Percentiles rank a stretch among this genome's conserved stretches.
Conservation (phyloP, 1,140 invertebrate species). For the Latrodectus geometricus region DNA sequence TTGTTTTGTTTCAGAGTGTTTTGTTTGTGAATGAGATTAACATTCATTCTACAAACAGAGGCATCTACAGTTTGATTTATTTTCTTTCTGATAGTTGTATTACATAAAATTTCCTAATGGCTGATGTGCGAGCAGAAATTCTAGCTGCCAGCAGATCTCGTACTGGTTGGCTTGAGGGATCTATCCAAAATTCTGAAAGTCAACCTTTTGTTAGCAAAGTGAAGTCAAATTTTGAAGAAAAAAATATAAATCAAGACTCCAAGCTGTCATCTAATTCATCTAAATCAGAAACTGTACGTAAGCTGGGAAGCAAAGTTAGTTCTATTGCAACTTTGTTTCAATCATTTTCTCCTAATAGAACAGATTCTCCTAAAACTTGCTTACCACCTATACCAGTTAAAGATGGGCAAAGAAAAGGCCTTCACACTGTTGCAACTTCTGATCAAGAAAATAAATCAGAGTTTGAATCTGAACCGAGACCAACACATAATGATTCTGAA, state of each 20-base stretch:
- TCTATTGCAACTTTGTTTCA: conserved; percentile 64
- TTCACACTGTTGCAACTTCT: neutral
- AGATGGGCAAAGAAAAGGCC: conserved; percentile 5
- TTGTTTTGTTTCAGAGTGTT: no score
- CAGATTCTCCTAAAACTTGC: conserved; percentile 37
- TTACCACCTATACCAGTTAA: conserved; percentile 4
- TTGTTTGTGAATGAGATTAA: no score
- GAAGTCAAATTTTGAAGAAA: conserved; percentile 63
- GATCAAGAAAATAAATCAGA: conserved; percentile 23
- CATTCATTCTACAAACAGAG: no score
- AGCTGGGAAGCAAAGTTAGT: conserved; percentile 65
- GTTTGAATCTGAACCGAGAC: neutral
- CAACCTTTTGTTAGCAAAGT: conserved; percentile 61
- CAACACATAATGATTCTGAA: conserved; percentile 73
- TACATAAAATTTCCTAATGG: conserved; percentile 40
- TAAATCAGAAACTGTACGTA: conserved; percentile 56
- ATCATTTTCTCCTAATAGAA: conserved; percentile 51
- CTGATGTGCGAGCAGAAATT: conserved; percentile 70
- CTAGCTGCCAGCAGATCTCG: conserved; percentile 66
- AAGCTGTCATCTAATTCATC: conserved; percentile 64
- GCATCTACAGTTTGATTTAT: no score
- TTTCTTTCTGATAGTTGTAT: no score
- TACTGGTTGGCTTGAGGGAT: conserved; percentile 65
- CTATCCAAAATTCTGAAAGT: conserved; percentile 43
- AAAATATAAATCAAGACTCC: conserved; percentile 75